These are phyloP conservation scores for Parnassius apollo DNA, from an alignment of 2,888 invertebrate species.

Conservation along the genomic window DNA sequence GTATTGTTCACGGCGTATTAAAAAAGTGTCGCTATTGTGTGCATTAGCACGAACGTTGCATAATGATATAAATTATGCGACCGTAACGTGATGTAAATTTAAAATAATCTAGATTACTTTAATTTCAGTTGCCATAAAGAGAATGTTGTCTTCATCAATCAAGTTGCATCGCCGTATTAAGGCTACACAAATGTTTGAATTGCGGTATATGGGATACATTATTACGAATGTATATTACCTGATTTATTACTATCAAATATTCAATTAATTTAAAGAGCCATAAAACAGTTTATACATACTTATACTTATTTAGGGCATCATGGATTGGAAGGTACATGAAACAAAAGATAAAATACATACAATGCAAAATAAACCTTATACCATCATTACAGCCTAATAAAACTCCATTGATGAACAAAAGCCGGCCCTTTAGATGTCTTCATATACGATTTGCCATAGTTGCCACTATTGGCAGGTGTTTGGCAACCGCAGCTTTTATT, in stretches of 20 bases:
- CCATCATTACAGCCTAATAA: too few relatives aligned
- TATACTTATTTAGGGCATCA: slow-evolving; percentile 71
- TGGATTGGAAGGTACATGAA: slow-evolving; percentile 70
- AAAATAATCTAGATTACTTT: slow-evolving; percentile 44
- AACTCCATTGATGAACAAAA: too few relatives aligned
- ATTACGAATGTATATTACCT: slow-evolving; percentile 22
- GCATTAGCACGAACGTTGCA: slow-evolving; percentile 35
- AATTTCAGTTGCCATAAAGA: slow-evolving; percentile 37
- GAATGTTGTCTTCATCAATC: slow-evolving; percentile 36
- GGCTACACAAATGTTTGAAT: slow-evolving; percentile 29
- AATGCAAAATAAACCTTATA: too few relatives aligned
- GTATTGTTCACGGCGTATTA: slow-evolving; percentile 12
- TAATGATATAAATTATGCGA: slow-evolving; percentile 40
- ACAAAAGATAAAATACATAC: slow-evolving; percentile 48
- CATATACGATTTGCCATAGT: too few relatives aligned
- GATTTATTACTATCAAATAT: slow-evolving; percentile 20
- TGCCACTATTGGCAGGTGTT: too few relatives aligned
- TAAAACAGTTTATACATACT: slow-evolving; percentile 57
- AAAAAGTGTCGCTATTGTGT: slow-evolving; percentile 13
- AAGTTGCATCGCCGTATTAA: slow-evolving; percentile 39
- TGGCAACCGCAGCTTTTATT: too few relatives aligned
- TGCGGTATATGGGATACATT: slow-evolving; percentile 11
- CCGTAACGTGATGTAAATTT: slow-evolving; percentile 42
- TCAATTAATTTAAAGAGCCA: slow-evolving; percentile 5
- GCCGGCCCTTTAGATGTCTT: too few relatives aligned